phyloP scores from a whole-genome alignment of 2,888 invertebrate genomes.

The Hirudinaria manillensis region DNA sequence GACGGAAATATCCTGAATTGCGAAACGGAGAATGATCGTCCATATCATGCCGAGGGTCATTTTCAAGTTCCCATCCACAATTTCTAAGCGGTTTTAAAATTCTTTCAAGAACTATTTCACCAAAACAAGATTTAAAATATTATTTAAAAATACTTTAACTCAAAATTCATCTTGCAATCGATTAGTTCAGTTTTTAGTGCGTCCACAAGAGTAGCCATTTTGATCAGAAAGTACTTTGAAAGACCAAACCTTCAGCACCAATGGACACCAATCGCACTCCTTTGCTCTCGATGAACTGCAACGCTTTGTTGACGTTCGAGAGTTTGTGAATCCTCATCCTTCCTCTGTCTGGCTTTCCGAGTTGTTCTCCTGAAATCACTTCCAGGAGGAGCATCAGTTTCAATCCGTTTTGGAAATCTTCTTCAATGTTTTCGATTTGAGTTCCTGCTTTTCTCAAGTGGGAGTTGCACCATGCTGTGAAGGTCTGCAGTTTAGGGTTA shows the following conservation, averaged over 20 bases:
- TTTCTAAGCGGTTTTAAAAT: conserved; percentile 64
- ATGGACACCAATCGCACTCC: conserved; percentile 97
- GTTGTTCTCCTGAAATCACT: conserved; percentile 82
- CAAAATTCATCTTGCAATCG: no score
- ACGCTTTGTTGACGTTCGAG: conserved; percentile 98
- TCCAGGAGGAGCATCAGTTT: conserved; percentile 97
- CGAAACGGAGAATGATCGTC: conserved; percentile 99
- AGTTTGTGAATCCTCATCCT: conserved; percentile 98
- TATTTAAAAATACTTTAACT: no score
- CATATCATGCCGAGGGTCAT: conserved; percentile 99
- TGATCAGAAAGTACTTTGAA: no score
- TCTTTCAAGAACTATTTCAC: not conserved
- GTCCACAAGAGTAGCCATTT: no score
- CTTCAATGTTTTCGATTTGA: conserved; percentile 96
- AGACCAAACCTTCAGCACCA: conserved; percentile 88
- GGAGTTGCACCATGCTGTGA: conserved; percentile 99
- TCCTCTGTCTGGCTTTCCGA: conserved; percentile 98
- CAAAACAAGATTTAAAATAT: not conserved
- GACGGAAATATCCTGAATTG: conserved; percentile 99
- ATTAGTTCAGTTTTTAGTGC: no score
- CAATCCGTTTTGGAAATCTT: conserved; percentile 98
- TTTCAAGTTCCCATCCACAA: conserved; percentile 98
- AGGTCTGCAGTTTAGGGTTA: conserved; percentile 70
- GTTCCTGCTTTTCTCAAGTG: conserved; percentile 98
- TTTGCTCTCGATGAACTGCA: conserved; percentile 97